Conservation (phyloP, 2,113 vertebrate species). For the Prionailurus viverrinus region DNA sequence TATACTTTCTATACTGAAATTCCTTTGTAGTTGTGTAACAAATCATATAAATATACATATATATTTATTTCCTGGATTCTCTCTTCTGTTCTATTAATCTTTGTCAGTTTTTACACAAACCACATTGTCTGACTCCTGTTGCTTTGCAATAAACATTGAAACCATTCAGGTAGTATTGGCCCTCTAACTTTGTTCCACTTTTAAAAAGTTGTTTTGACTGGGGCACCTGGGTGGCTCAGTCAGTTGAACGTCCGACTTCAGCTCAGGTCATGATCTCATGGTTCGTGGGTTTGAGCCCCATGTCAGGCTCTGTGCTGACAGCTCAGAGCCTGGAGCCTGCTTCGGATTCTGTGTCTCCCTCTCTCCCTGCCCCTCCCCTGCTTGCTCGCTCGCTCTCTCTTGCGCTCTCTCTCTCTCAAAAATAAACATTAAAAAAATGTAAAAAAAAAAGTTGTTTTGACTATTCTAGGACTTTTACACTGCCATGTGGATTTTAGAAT, state of each 20-base stretch:
- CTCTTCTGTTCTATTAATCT: neutral
- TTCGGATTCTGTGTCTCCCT: no score
- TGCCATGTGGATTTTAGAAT: neutral
- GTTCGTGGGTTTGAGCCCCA: no score
- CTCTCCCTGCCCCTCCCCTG: no score
- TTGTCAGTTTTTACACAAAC: neutral
- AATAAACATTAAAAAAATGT: no score
- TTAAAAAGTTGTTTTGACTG: neutral
- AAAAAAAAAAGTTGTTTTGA: neutral
- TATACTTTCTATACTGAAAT: neutral
- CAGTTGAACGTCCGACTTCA: no score
- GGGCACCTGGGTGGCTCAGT: no score
- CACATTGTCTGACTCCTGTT: neutral
- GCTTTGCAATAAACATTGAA: neutral
- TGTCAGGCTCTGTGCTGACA: no score
- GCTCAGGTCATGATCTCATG: no score
- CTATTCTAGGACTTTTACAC: neutral
- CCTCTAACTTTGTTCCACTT: neutral
- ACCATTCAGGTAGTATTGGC: neutral
- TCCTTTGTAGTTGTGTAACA: neutral
- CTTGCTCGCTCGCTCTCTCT: no score
- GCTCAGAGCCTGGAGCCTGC: no score
- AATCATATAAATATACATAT: neutral
- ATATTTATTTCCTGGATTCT: neutral
- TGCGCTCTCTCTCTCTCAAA: no score